These are phyloP conservation scores for Drosophila sproati DNA, from an alignment of 1,140 invertebrate genomes.

Conservation along the genomic window DNA sequence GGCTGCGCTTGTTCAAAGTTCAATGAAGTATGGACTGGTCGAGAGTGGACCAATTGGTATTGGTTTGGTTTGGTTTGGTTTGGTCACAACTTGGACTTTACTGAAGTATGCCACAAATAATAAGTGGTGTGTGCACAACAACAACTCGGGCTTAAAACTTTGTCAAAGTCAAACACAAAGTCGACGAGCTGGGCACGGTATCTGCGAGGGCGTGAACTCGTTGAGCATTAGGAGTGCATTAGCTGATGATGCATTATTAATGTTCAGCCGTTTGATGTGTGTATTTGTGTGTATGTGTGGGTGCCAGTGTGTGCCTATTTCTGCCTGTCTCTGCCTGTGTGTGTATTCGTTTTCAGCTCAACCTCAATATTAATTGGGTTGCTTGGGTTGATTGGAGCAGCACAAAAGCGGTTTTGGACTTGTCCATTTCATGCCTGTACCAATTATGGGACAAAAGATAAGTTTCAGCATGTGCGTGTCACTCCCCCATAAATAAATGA, in stretches of 20 bases:
- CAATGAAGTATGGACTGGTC: conserved; percentile 63
- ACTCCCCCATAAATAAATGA: conserved; percentile 20
- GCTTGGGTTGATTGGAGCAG: conserved; percentile 4
- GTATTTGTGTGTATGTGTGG: neutral
- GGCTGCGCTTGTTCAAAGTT: conserved; percentile 63
- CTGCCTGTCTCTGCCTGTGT: conserved; percentile 3
- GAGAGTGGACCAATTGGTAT: conserved; percentile 29
- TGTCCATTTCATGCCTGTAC: conserved; percentile 33
- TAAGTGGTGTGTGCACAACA: conserved; percentile 44
- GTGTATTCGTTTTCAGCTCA: conserved; percentile 2
- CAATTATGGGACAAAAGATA: conserved; percentile 43
- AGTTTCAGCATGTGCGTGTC: conserved; percentile 46
- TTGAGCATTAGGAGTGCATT: conserved; percentile 73
- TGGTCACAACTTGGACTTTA: conserved; percentile 43
- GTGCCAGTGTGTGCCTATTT: conserved; percentile 27
- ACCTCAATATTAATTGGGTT: conserved; percentile 51
- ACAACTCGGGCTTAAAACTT: conserved; percentile 52
- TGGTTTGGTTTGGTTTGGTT: neutral
- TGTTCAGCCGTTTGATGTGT: conserved; percentile 60
- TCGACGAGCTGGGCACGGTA: conserved; percentile 29
- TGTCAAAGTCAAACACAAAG: conserved; percentile 79
- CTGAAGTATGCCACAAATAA: conserved; percentile 34
- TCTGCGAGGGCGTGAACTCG: conserved; percentile 39
- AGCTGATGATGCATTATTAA: conserved; percentile 71
- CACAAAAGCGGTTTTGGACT: conserved; percentile 33